phyloP scores from a whole-genome alignment of 2,797 vertebrate genomes.

The Lemur catta region DNA sequence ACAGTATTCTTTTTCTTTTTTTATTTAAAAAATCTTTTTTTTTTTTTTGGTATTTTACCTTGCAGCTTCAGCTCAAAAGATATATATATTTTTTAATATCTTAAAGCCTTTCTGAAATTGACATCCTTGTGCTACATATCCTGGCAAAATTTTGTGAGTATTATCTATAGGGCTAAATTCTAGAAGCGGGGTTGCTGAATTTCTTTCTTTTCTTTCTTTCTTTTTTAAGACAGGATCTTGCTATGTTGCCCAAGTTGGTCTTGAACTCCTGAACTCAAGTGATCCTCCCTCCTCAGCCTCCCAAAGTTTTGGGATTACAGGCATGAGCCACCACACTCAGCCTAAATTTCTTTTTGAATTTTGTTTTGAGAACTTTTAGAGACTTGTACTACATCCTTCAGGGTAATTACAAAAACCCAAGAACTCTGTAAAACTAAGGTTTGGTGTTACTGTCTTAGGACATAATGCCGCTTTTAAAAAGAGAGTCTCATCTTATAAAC shows the following conservation, averaged over 20 bases:
- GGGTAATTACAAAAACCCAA: conserved; percentile 36
- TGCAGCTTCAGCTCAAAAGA: background rate
- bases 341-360: conserved; percentile 32
- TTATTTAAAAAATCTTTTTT: background rate
- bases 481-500: background rate
- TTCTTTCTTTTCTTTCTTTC: background rate
- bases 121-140: background rate
- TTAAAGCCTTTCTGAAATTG: background rate
- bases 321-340: background rate
- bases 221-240: background rate
- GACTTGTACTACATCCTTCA: background rate
- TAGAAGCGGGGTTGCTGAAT: background rate
- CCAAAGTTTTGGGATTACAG: background rate
- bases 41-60: background rate
- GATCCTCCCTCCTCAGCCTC: background rate
- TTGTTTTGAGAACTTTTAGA: conserved; percentile 45
- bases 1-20: background rate
- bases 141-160: conserved; percentile 10
- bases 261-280: background rate
- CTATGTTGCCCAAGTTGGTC: background rate
- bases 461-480: conserved; percentile 1
- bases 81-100: background rate
- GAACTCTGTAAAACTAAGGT: background rate
- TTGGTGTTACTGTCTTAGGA: background rate
- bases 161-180: conserved; percentile 3